A percentile compares a stretch with the other conserved stretches of the same genome.
Evolutionary conservation across 2,797 vertebrate species (phyloP).

Genomic region (Vireo griseus): DNA sequence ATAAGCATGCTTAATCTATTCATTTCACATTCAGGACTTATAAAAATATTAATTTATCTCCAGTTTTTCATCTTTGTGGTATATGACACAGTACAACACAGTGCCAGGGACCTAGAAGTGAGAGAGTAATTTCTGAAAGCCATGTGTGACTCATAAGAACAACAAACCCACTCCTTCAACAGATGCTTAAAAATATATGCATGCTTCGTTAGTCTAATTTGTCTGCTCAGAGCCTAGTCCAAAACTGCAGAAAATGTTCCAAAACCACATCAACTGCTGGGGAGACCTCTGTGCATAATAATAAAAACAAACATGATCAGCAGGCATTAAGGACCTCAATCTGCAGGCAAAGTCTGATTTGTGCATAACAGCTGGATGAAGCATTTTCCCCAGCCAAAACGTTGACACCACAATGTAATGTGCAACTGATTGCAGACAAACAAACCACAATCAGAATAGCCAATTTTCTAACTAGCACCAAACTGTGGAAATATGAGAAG

Average conservation of each 20-base stretch:
- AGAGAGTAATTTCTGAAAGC: not conserved
- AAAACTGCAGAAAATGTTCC: constrained; percentile 42
- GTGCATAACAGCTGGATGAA: constrained; percentile 50
- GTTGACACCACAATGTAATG: constrained; percentile 28
- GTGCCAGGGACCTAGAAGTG: not conserved
- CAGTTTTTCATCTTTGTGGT: not conserved
- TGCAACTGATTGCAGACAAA: constrained; percentile 37
- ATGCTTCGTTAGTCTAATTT: constrained; percentile 10
- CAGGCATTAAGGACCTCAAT: constrained; percentile 50
- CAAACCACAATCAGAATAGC: constrained; percentile 35
- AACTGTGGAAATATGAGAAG: constrained; percentile 37
- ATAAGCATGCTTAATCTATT: not conserved
- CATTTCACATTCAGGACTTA: not conserved
- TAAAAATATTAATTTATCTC: not conserved
- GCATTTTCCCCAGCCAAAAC: constrained; percentile 31
- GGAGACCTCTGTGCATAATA: constrained; percentile 23
- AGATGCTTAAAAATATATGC: constrained; percentile 25
- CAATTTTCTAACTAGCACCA: constrained; percentile 41
- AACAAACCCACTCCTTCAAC: not conserved
- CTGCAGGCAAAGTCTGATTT: constrained; percentile 62
- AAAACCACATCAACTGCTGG: constrained; percentile 68
- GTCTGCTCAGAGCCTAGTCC: constrained; percentile 5
- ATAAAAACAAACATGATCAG: constrained; percentile 71
- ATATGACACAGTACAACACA: not conserved
- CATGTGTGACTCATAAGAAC: not conserved